These are phyloP conservation scores for Xyliphius kryptos DNA, from an alignment of 2,113 vertebrate species.

Conservation along the genomic window DNA sequence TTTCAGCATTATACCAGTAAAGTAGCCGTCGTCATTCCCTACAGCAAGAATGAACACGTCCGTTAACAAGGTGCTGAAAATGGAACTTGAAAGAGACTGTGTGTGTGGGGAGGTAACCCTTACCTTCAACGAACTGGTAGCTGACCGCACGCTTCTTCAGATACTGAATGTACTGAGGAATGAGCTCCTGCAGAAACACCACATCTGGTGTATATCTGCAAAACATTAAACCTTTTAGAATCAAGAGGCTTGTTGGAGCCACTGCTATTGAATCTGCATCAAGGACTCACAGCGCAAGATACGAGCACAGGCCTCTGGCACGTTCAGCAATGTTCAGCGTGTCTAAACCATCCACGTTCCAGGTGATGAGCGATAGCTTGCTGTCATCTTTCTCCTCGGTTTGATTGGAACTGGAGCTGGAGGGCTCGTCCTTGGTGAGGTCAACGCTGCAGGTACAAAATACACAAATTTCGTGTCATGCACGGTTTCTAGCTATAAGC, in stretches of 20 bases:
- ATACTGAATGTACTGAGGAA: conserved; percentile 69
- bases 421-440: conserved; percentile 70
- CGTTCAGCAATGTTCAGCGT: conserved; percentile 70
- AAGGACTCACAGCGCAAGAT: conserved; percentile 73
- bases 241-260: too few species aligned
- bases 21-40: conserved; percentile 82
- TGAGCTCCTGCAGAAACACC: conserved; percentile 88
- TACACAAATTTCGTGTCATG: too few species aligned
- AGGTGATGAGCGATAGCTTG: conserved; percentile 77
- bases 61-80: too few species aligned
- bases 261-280: too few species aligned
- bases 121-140: conserved; percentile 84
- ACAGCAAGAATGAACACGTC: conserved; percentile 30
- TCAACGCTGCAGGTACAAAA: conserved; percentile 75
- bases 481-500: too few species aligned
- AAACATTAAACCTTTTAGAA: too few species aligned
- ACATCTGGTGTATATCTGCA: conserved; percentile 87
- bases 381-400: conserved; percentile 35
- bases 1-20: conserved; percentile 86
- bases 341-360: conserved; percentile 92
- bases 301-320: conserved; percentile 78
- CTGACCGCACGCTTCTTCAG: conserved; percentile 75
- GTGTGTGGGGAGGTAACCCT: too few species aligned
- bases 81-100: too few species aligned
- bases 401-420: conserved; percentile 33